Percentiles rank a stretch among this genome's conserved stretches.
These are phyloP conservation scores for Redunca redunca DNA, from an alignment of 2,113 vertebrate genomes.

Conservation along the genomic window DNA sequence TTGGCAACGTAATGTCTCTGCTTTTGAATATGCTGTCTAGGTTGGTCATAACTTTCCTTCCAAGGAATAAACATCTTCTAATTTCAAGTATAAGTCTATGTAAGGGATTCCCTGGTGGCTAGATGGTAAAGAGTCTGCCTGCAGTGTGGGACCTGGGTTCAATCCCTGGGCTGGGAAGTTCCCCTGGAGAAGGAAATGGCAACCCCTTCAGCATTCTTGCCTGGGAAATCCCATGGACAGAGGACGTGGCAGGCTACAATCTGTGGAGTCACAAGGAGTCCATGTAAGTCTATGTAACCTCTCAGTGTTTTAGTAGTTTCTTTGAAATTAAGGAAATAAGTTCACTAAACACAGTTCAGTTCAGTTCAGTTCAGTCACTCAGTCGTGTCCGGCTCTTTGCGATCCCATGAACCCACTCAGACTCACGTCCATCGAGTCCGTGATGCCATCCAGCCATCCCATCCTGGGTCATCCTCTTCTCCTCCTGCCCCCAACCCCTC, in stretches of 20 bases:
- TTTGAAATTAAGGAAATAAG: not conserved
- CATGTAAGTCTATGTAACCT: not conserved
- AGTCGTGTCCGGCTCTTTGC: no score
- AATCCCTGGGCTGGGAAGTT: not conserved
- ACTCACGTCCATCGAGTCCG: no score
- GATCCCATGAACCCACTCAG: no score
- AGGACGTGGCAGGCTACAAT: not conserved
- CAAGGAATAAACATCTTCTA: not conserved
- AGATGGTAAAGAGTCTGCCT: not conserved
- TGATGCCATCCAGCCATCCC: no score
- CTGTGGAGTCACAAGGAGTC: not conserved
- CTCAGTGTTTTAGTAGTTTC: not conserved
- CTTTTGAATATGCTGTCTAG: not conserved
- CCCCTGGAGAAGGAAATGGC: not conserved
- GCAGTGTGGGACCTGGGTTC: not conserved
- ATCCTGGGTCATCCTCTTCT: no score
- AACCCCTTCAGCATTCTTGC: not conserved
- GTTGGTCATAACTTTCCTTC: not conserved
- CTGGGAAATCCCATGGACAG: not conserved
- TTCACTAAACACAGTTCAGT: not conserved
- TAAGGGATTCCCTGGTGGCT: not conserved
- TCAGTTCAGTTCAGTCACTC: no score
- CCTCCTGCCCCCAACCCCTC: no score
- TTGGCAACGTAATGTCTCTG: not conserved
- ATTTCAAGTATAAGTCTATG: not conserved